phyloP scores from a whole-genome alignment of 1,140 invertebrate genomes.

The Diplogasteroides magnus region DNA sequence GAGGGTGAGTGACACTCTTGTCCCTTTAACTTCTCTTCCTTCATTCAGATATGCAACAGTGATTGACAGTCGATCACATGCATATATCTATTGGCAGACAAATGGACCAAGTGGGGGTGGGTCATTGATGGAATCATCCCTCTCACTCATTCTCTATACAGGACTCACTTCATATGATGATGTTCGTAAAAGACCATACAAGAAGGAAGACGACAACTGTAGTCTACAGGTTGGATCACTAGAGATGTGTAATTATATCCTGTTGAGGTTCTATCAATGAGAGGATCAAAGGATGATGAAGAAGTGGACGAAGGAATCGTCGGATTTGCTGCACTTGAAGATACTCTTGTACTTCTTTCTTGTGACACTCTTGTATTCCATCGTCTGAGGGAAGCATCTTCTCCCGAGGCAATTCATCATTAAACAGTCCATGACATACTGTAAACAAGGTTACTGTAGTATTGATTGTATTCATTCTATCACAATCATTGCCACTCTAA shows the following conservation, averaged over 20 bases:
- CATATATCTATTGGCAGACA: not conserved
- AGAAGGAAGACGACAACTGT: not conserved
- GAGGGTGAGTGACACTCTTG: too few relatives aligned
- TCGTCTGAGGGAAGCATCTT: not conserved
- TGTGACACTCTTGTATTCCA: not conserved
- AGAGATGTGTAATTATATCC: too few relatives aligned
- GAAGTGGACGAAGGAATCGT: not conserved
- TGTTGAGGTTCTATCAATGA: not conserved
- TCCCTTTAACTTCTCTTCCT: too few relatives aligned
- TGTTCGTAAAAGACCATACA: not conserved
- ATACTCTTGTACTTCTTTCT: not conserved
- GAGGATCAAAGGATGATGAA: not conserved
- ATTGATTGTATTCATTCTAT: too few relatives aligned
- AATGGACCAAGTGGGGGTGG: not conserved
- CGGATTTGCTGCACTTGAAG: not conserved
- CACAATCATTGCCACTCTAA: too few relatives aligned
- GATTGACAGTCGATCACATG: not conserved
- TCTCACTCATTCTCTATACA: too few relatives aligned
- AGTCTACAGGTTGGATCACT: not conserved
- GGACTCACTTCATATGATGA: too few relatives aligned
- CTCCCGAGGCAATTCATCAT: not conserved
- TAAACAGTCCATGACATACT: too few relatives aligned
- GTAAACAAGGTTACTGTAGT: too few relatives aligned
- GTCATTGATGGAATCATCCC: too few relatives aligned
- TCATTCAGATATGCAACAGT: not conserved